Conservation (phyloP, 2,888 invertebrate species). For the Ptychoptera contaminata region DNA sequence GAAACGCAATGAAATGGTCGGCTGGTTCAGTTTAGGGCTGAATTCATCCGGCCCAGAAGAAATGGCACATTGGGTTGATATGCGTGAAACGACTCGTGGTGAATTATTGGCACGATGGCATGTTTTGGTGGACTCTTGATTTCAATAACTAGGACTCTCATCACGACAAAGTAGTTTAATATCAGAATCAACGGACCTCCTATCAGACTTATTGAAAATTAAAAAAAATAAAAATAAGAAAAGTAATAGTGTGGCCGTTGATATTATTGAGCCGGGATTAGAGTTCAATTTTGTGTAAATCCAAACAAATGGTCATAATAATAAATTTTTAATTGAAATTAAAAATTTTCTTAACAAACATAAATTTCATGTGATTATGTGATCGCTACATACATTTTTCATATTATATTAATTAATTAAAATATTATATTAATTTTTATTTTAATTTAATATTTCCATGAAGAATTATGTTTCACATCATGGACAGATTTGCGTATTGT, state of each 20-base stretch:
- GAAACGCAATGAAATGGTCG: slow-evolving; percentile 91
- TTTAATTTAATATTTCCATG: too few species aligned
- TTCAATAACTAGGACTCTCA: slow-evolving; percentile 31
- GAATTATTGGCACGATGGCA: slow-evolving; percentile 92
- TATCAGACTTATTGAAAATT: slow-evolving; percentile 4
- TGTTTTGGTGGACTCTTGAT: slow-evolving; percentile 65
- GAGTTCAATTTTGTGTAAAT: slow-evolving; percentile 14
- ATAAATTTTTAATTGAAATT: background rate
- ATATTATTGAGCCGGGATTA: slow-evolving; percentile 12
- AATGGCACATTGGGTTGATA: slow-evolving; percentile 83
- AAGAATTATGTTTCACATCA: too few species aligned
- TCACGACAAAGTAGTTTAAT: slow-evolving; percentile 10
- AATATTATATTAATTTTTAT: too few species aligned
- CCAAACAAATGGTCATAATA: background rate
- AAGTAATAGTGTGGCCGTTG: slow-evolving; percentile 11
- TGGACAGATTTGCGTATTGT: too few species aligned
- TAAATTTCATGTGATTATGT: too few species aligned
- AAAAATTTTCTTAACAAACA: too few species aligned
- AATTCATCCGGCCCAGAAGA: slow-evolving; percentile 88
- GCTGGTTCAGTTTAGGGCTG: slow-evolving; percentile 88
- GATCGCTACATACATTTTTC: too few species aligned
- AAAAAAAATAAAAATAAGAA: slow-evolving; percentile 10
- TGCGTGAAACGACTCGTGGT: slow-evolving; percentile 70
- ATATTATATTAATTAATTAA: too few species aligned
- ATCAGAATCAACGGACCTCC: slow-evolving; percentile 6